Evolutionary conservation across 2,888 invertebrate genomes (phyloP), one percentile per base, ranked within the genome.

Genomic region (Uropetala carovei): DNA sequence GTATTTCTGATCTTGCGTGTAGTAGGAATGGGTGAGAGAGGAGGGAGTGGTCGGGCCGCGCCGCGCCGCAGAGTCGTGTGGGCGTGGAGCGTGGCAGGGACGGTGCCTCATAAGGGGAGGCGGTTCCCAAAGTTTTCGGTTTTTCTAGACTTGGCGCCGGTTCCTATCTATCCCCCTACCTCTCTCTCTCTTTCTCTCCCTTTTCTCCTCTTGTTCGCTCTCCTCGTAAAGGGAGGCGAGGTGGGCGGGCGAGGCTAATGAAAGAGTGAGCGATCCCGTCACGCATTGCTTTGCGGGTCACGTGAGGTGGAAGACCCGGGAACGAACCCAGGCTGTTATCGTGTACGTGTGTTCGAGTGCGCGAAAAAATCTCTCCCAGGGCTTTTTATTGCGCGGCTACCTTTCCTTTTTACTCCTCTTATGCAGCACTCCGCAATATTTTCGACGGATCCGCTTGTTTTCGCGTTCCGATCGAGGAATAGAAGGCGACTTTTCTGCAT

Each of bases 11-110:
- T 64, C 5, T 30, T 11, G 56, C 8, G 2, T 16, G 18, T 16
- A n/a, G 83, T n/a, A 57, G n/a, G 56, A 43, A 57, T 43, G 56
- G 14, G 18, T 8, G 82, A 27, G n/a, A 75, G 75, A 22, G 75
- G 75, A n/a, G 14, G 83, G 83, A n/a, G 7, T 14, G 75, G n/a
- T 75, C 5, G 14, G 89, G 89, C 86, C 27, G 43, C 43, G n/a
- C n/a, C n/a, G 89, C 89, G 89, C 89, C 89, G 43, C 89, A 16
- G 64, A 64, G 89, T 89, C 89, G 64, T 89, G 89, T 89, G 89
- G 89, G 89, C 89, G 89, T 89, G 89, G 43, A 89, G 30, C n/a
- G 27, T 27, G 89, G 22, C 27, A 14, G 30, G 64, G 59, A 27
- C 30, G 68, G 60, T 43, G 43, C 43, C 43, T 43, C 1, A 5